Evolutionary conservation across 2,888 invertebrate species (phyloP).

Genomic region (Chaetogeoica ovagalla): DNA sequence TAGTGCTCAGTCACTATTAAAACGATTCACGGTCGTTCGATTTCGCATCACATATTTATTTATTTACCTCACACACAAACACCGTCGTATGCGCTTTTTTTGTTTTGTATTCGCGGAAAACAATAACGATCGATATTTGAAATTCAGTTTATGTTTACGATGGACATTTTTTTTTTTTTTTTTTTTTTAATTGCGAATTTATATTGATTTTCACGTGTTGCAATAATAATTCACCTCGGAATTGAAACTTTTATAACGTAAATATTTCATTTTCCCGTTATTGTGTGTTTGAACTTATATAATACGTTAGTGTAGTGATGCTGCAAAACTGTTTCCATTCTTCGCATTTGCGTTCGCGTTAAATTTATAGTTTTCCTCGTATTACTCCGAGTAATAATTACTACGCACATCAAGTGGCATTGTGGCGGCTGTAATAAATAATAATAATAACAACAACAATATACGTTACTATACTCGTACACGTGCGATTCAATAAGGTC

Average conservation of each 20-base stretch:
- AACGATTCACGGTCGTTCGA: not conserved
- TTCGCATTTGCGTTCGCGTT: not conserved
- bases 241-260: not conserved
- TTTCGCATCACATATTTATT: not conserved
- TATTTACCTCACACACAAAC: not conserved
- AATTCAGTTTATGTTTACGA: too few relatives aligned
- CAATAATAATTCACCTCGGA: not conserved
- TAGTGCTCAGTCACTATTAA: not conserved
- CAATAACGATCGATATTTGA: too few relatives aligned
- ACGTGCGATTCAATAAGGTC: not conserved
- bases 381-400: not conserved
- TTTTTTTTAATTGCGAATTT: not conserved
- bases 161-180: too few relatives aligned
- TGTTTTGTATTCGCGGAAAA: not conserved
- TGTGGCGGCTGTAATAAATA: not conserved
- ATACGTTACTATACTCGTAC: too few relatives aligned
- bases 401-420: not conserved
- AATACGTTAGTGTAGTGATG: not conserved
- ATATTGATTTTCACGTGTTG: not conserved
- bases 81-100: not conserved
- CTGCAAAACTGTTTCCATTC: not conserved
- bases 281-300: too few relatives aligned
- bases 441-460: not conserved
- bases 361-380: not conserved
- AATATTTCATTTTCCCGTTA: not conserved